Base-by-base conservation (phyloP, 1,140 invertebrate species). In the Drosophila equinoxialis region DNA sequence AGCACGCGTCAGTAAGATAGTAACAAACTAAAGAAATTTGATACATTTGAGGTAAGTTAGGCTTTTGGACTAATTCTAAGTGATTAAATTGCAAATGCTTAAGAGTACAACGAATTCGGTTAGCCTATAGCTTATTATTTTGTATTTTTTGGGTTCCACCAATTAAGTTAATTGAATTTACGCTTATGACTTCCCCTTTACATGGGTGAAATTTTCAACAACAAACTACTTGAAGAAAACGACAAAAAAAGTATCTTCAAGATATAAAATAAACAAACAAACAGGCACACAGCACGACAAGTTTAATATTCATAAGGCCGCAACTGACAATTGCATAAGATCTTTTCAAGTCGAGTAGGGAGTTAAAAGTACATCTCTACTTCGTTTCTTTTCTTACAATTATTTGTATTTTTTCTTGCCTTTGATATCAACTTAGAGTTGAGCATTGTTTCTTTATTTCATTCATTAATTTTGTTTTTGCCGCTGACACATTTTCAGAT, bases 401-500 rank as follows among this genome's bases (percentile, higher is more conserved):
- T 30, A 30, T 30, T 37, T 37, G 0, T 11, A 10, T 37, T 37
- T 10, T 23, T 11, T 23, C 3, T 3, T 48, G 17, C 45, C 45
- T 51, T 51, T 51, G 45, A 51, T 51, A 51, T 51, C 17, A 51
- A 51, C 17, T 51, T 51, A 23, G 23, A 51, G 17, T 59, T 37
- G 33, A 59, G 57, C 57, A 59, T 59, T 59, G 57, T 59, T 59
- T 59, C 57, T 51, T 51, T 51, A 51, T 51, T 51, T 51, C 45
- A 51, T 51, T 51, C 45, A 51, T 51, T 51, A 51, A 51, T 51
- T 51, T 51, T 23, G 20, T 51, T 51, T 23, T 23, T 51, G 65
- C 23, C 63, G 48, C 65, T 68, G 57, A 51, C 78, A 76, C 76
- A 79, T 83, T 75, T 74, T 68, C 73, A 67, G 67, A 26, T 63